phyloP scores from a whole-genome alignment of 2,797 vertebrate genomes.

The Falco peregrinus region DNA sequence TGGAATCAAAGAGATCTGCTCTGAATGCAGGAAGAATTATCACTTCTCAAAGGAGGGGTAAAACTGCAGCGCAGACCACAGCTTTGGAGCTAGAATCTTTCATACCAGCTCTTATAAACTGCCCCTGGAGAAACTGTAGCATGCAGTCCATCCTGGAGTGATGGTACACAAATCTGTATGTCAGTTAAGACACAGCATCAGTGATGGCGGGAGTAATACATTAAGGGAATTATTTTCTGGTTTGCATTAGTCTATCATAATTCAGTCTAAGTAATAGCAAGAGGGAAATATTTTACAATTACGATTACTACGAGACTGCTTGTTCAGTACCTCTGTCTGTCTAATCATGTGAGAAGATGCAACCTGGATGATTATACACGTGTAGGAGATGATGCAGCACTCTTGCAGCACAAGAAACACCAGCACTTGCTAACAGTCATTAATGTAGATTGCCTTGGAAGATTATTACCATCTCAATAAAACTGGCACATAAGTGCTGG shows the following conservation, averaged over 20 bases:
- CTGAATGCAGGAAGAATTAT: not conserved
- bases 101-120: not conserved
- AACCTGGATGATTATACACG: not conserved
- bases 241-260: not conserved
- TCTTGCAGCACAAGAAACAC: not conserved
- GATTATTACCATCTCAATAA: not conserved
- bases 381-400: not conserved
- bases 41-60: not conserved
- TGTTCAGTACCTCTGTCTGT: not conserved
- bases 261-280: not conserved
- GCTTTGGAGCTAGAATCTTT: not conserved
- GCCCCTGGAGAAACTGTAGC: not conserved
- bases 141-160: not conserved
- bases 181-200: not conserved
- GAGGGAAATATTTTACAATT: not conserved
- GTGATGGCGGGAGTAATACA: not conserved
- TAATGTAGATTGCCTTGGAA: not conserved
- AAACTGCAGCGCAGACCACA: not conserved
- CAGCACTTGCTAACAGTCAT: not conserved
- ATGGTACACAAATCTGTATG: not conserved
- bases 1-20: not conserved
- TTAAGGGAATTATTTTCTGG: not conserved
- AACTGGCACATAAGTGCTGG: rapidly evolving
- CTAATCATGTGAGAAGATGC: not conserved
- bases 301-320: not conserved